A percentile compares a stretch with the other conserved stretches of the same genome.
These are phyloP conservation scores for Centropyge bicolor DNA, from an alignment of 2,797 vertebrate species.

Conservation along the genomic window DNA sequence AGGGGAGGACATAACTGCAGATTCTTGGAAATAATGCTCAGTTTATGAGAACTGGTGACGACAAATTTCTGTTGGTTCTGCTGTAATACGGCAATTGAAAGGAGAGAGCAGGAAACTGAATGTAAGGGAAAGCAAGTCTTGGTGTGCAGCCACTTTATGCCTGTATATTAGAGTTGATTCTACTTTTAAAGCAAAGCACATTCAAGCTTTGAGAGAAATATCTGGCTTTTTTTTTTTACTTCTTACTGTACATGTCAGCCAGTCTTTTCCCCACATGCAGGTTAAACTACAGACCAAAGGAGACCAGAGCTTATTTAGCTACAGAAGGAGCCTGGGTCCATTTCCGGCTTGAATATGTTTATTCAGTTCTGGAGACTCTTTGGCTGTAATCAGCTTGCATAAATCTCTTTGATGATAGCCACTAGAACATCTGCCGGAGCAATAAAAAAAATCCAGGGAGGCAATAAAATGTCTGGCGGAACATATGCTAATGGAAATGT, in stretches of 20 bases:
- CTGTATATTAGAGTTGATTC: not conserved
- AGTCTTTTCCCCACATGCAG: constrained; percentile 23
- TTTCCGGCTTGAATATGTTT: constrained; percentile 79
- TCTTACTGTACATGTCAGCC: not conserved
- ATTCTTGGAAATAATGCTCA: not conserved
- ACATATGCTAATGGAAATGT: constrained; percentile 76
- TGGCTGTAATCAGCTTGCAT: constrained; percentile 83
- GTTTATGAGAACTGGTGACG: not conserved
- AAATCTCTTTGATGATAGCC: constrained; percentile 87
- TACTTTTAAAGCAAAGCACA: constrained; percentile 13
- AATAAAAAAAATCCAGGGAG: constrained; percentile 75
- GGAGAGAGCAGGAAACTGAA: not conserved
- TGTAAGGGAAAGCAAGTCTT: not conserved
- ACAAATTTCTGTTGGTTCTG: not conserved
- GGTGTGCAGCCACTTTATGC: not conserved
- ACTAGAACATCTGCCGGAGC: constrained; percentile 81
- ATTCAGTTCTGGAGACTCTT: constrained; percentile 81
- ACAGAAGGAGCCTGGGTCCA: constrained; percentile 67
- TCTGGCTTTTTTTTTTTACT: constrained; percentile 1
- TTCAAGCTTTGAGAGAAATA: not conserved
- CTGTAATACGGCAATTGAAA: constrained; percentile 3
- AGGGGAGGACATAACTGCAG: not conserved
- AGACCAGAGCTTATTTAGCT: constrained; percentile 50
- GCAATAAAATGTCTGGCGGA: constrained; percentile 80
- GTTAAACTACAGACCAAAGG: constrained; percentile 60